Percentiles rank a stretch among this genome's conserved stretches.
phyloP scores from a whole-genome alignment of 1,140 invertebrate species.

The fruit fly (Drosophila melanogaster) region Release_6_plus_ISO1_MT NT_033777.3:30314501-30315000 shows the following conservation, averaged over 20 bases:
- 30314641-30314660: conserved; percentile 45
- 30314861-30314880: background rate
- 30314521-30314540: background rate
- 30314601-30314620: conserved; percentile 48
- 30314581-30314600: conserved; percentile 80
- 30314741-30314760: conserved; percentile 36
- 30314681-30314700: conserved; percentile 6
- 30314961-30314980: conserved; percentile 33
- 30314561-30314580: conserved; percentile 67
- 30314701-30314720: conserved; percentile 29
- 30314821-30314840: conserved; percentile 39
- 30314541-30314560: background rate
- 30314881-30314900: conserved; percentile 17
- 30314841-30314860: conserved; percentile 1
- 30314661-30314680: conserved; percentile 7
- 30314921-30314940: conserved; percentile 33
- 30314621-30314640: conserved; percentile 42
- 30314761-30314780: conserved; percentile 62
- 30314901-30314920: conserved; percentile 24
- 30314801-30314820: conserved; percentile 27
- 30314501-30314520: conserved; percentile 1
- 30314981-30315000: conserved; percentile 19
- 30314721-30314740: conserved; percentile 49
- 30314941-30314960: conserved; percentile 47
- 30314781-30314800: conserved; percentile 47